Evolutionary conservation across 2,797 vertebrate genomes (phyloP).

Genomic region (Phrynocephalus vlangalii): DNA sequence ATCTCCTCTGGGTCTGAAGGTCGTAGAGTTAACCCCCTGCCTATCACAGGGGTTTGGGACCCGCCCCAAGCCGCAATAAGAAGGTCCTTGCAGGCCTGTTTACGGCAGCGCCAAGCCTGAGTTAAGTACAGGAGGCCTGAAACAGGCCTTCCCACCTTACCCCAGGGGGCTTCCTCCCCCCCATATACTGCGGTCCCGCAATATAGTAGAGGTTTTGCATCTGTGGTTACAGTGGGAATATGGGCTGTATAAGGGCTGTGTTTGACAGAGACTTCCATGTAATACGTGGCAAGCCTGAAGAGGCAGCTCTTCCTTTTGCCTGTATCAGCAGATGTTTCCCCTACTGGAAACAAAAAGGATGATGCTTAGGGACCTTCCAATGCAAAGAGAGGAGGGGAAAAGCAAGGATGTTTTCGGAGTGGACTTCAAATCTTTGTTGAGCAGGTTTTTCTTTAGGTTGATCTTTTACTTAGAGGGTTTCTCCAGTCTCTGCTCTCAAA

Average conservation of each 20-base stretch:
- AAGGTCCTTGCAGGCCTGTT: no score
- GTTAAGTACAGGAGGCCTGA: no score
- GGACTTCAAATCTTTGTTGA: background rate
- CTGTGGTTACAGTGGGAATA: no score
- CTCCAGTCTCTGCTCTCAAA: background rate
- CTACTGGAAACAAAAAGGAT: background rate
- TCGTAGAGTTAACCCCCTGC: background rate
- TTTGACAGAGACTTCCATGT: background rate
- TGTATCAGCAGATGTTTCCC: background rate
- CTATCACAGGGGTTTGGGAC: no score
- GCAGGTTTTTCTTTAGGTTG: background rate
- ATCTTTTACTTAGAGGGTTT: background rate
- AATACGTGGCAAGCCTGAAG: background rate
- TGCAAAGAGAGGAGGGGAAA: background rate
- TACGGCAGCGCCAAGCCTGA: no score
- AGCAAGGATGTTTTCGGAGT: background rate
- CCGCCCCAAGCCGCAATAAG: no score
- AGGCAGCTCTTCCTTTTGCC: background rate
- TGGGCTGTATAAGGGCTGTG: background rate
- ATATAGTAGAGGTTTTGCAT: no score
- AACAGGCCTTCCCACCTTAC: no score
- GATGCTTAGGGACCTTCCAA: background rate
- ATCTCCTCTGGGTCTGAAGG: fast-evolving
- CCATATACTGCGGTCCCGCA: no score
- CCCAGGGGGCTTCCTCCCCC: no score